Percentiles rank a stretch among this genome's conserved stretches.
Evolutionary conservation across 2,797 vertebrate species (phyloP).

Genomic region (Chiroxiphia lanceolata): DNA sequence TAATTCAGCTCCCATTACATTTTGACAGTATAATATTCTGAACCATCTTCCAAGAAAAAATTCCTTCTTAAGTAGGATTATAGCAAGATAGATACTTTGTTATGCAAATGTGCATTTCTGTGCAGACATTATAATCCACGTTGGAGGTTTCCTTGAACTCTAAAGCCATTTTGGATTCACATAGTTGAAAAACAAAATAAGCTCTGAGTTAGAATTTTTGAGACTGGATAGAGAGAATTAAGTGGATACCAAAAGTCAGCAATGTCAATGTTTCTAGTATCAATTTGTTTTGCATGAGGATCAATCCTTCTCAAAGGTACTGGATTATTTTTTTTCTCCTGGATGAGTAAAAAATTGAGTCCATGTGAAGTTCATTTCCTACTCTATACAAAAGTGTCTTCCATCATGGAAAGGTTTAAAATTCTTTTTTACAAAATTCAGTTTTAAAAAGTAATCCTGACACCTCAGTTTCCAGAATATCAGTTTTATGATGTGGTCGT

Average conservation of each 20-base stretch:
- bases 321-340: background rate
- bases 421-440: background rate
- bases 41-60: background rate
- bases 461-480: background rate
- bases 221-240: slow-evolving; percentile 9
- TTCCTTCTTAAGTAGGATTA: slow-evolving; percentile 22
- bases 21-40: slow-evolving; percentile 6
- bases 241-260: background rate
- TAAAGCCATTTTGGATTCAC: slow-evolving; percentile 32
- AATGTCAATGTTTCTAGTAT: background rate
- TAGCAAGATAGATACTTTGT: slow-evolving; percentile 13
- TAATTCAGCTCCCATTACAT: background rate
- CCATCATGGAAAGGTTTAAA: background rate
- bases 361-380: background rate
- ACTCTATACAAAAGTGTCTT: background rate
- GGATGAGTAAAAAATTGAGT: background rate
- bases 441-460: background rate
- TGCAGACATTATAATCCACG: background rate
- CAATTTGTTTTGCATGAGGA: background rate
- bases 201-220: background rate
- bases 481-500: background rate
- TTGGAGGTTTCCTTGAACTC: slow-evolving; percentile 25
- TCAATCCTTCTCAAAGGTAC: background rate
- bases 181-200: slow-evolving; percentile 31
- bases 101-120: slow-evolving; percentile 30